Base-by-base conservation (phyloP, 2,797 vertebrate genomes). In the Peromyscus aztecus region DNA sequence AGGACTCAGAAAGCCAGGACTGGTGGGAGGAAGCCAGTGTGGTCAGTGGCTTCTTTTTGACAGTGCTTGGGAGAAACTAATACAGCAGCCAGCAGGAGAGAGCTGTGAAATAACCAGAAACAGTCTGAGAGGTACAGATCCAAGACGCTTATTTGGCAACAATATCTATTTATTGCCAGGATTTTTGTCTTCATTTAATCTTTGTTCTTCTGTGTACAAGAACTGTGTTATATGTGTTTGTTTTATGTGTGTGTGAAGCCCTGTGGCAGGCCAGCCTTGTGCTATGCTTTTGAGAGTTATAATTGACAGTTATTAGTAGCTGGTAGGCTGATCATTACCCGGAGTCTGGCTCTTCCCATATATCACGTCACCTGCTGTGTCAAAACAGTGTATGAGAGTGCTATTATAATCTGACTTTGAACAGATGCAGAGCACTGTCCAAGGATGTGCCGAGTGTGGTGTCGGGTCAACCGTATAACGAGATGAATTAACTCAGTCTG, bases 31-130 rank as follows among this genome's bases (percentile, higher is more conserved):
- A 80, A 76, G 63, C 69, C 86, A 73, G 76, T 21, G 13, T 2
- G n/a, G 92, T 71, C 94, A 84, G 13, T 89, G 75, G 57, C 75
- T 85, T 91, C 71, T 95, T 89, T 55, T 81, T 95, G 82, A 94
- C 57, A 96, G n/a, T 13, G 34, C 23, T 67, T 91, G 78, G 78
- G 92, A 92, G 55, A 93, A 65, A 80, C 9, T 0, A n/a, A 90
- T 86, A 43, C 14, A 31, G 27, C 89, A 67, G 27, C 6, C 61
- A 89, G 89, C 3, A 82, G 57, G 49, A 43, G 37, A 73, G 43
- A 94, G 14, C 49, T 90, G 21, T 52, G 23, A 76, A 90, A 49
- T 13, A 92, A 40, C 19, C 71, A 37, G 55, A 91, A 76, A 52
- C 52, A 24, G 6, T 16, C 23, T 0, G 1, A 80, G 73, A 90